Evolutionary conservation across 2,113 vertebrate genomes (phyloP).

Genomic region (Otus sunia): DNA sequence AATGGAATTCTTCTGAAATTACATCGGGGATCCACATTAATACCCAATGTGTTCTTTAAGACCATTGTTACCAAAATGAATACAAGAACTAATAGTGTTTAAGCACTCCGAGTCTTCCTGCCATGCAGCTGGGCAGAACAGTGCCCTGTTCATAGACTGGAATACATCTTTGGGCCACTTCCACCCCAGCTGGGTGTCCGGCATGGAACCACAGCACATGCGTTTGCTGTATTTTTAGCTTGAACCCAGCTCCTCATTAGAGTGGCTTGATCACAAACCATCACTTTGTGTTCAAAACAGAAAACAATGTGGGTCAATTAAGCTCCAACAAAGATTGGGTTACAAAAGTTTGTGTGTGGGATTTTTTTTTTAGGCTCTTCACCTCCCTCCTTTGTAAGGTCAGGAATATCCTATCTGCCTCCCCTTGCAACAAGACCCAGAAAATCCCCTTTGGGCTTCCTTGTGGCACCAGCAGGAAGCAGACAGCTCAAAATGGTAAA

Average conservation of each 20-base stretch:
- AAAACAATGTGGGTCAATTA: constrained; percentile 39
- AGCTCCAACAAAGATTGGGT: background rate
- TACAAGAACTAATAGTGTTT: constrained; percentile 63
- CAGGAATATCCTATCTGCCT: background rate
- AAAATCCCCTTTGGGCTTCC: background rate
- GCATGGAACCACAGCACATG: constrained; percentile 19
- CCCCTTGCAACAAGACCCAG: background rate
- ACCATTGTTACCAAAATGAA: constrained; percentile 69
- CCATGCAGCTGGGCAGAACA: constrained; percentile 77
- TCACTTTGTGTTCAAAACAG: constrained; percentile 61
- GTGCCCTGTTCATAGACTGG: constrained; percentile 72
- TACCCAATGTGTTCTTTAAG: constrained; percentile 66
- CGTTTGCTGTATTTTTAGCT: constrained; percentile 64
- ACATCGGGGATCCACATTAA: constrained; percentile 54
- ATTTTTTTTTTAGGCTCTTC: background rate
- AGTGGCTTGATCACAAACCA: constrained; percentile 42
- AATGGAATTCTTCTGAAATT: constrained; percentile 74
- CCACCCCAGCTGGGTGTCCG: constrained; percentile 71
- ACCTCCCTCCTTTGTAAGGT: background rate
- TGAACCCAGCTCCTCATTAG: constrained; percentile 29
- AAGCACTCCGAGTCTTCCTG: constrained; percentile 64
- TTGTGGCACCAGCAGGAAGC: background rate
- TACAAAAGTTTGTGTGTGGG: background rate
- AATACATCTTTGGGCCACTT: constrained; percentile 52
- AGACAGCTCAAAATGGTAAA: background rate